A percentile compares a stretch with the other conserved stretches of the same genome.
These are phyloP conservation scores for Neotoma lepida DNA, from an alignment of 2,113 vertebrate genomes.

Conservation along the genomic window DNA sequence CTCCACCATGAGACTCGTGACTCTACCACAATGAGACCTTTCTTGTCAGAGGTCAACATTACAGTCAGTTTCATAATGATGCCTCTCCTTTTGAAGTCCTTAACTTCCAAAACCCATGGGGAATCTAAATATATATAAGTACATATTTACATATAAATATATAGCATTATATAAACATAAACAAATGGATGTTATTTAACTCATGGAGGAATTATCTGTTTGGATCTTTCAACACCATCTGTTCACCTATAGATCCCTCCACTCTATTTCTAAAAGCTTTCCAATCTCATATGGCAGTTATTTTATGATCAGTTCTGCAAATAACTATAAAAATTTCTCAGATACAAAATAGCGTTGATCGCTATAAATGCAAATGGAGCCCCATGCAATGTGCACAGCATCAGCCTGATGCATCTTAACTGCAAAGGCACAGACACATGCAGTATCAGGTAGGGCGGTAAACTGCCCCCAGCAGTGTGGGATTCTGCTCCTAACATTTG, in stretches of 20 bases:
- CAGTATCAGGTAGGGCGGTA: background rate
- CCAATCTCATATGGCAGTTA: constrained; percentile 52
- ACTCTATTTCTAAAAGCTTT: constrained; percentile 61
- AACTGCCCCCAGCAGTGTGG: background rate
- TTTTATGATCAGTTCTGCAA: constrained; percentile 52
- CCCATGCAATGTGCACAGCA: background rate
- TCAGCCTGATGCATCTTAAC: background rate
- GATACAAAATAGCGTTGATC: constrained; percentile 36
- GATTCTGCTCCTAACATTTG: background rate
- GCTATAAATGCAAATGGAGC: constrained; percentile 57
- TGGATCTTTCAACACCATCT: constrained; percentile 70
- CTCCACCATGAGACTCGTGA: background rate
- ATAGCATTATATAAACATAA: constrained; percentile 50
- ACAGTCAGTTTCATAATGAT: background rate
- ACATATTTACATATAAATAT: constrained; percentile 35
- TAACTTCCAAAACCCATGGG: constrained; percentile 49
- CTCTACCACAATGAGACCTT: constrained; percentile 17
- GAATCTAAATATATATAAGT: background rate
- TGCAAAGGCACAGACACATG: background rate
- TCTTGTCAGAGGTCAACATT: background rate
- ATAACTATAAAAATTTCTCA: constrained; percentile 48
- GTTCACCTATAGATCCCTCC: constrained; percentile 70
- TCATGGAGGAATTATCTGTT: constrained; percentile 66
- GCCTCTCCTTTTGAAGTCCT: background rate
- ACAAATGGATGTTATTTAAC: constrained; percentile 72